Evolutionary conservation across 2,797 vertebrate species (phyloP), one percentile per base, ranked within the genome.

Genomic region (Anguilla anguilla): DNA sequence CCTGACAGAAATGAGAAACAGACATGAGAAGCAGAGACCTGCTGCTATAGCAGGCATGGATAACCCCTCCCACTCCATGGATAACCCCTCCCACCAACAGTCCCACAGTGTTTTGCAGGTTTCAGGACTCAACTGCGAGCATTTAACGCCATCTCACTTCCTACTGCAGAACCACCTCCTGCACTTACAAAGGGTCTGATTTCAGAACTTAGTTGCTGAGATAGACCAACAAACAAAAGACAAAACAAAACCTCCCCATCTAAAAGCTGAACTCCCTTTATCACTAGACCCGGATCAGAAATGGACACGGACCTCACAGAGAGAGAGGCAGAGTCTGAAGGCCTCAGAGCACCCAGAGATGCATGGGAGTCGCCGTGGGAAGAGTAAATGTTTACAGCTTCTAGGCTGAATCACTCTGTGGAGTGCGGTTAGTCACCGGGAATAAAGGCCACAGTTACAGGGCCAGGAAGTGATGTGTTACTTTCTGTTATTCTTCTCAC

Each of bases 1-100:
- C 77, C 35, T 43, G 77, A 43, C 35, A 79, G 35, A 79, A 79
- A 79, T 43, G 35, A 79, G 35, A 79, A 79, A 17, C 77, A 79
- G 77, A 49, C 9, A 25, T 10, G 17, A 0, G 35, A 3, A 5
- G 3, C 77, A 25, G 77, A 25, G 35, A 46, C 15, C 39, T 79
- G 39, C 77, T 39, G 17, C 77, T 43, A 43, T 9, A 22, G 3
- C 6, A 19, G 11, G 2, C 19, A 82, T n/a, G 79, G 22, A n/a
- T 51, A 39, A 43, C 74, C 74, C 15, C 17, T 17, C 69, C 28
- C 19, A 67, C n/a, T 25, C 5, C 0, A 67, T 28, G 25, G 22
- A 67, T 67, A 67, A 67, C n/a, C 64, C 64, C n/a, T 67, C 64
- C 74, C 39, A 43, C 13, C 15, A 9, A 43, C 22, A 49, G 19